phyloP scores from a whole-genome alignment of 2,113 vertebrate genomes.

The Polypterus senegalus region DNA sequence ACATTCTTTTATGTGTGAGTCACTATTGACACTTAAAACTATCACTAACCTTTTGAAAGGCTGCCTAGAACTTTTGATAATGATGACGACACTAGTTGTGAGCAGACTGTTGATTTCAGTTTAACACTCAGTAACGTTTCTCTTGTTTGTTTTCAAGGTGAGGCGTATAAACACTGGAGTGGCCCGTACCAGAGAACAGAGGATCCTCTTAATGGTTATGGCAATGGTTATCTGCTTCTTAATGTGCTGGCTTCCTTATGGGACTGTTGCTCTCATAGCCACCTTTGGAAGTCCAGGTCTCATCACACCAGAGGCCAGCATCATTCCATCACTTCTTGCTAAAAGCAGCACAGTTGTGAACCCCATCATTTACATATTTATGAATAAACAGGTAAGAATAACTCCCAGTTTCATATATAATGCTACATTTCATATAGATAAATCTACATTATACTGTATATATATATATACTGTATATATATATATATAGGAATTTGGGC shows the following conservation, averaged over 20 bases:
- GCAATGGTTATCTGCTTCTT: conserved; percentile 57
- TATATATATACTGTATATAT: too few species aligned
- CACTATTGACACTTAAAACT: too few species aligned
- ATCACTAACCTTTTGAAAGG: too few species aligned
- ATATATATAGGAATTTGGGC: background rate
- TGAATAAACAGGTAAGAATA: conserved; percentile 58
- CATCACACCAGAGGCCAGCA: conserved; percentile 40
- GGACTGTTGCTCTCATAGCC: conserved; percentile 42
- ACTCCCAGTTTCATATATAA: too few species aligned
- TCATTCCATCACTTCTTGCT: conserved; percentile 53
- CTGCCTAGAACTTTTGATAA: too few species aligned
- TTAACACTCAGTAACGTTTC: background rate
- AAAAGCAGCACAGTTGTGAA: conserved; percentile 58
- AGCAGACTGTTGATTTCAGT: too few species aligned
- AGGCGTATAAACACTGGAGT: conserved; percentile 19
- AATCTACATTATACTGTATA: too few species aligned
- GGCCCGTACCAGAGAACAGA: conserved; percentile 35
- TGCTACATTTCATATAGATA: too few species aligned
- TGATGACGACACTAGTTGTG: too few species aligned
- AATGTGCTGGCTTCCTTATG: conserved; percentile 61
- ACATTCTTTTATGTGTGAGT: too few species aligned
- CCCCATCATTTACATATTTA: conserved; percentile 55
- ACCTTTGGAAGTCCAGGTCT: conserved; percentile 48
- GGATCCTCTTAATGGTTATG: conserved; percentile 47
- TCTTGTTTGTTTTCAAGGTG: conserved; percentile 21